Evolutionary conservation across 2,113 vertebrate genomes (phyloP).

Genomic region (Perccottus glenii): DNA sequence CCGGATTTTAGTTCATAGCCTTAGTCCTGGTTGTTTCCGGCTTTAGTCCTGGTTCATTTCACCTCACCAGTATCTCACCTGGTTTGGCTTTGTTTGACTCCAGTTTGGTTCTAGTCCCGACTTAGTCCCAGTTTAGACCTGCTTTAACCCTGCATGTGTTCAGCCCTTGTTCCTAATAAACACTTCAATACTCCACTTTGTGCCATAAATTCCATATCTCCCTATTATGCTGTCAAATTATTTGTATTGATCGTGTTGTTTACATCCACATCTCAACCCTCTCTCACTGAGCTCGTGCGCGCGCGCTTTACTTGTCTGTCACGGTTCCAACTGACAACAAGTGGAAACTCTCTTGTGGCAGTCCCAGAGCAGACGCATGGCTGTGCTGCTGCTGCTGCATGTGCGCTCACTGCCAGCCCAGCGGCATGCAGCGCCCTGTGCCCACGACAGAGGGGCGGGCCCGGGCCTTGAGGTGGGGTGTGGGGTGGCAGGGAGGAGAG

Average conservation of each 20-base stretch:
- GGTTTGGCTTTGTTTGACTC: no score
- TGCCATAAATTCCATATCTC: background rate
- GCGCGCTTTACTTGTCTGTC: background rate
- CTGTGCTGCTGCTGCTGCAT: constrained; percentile 33
- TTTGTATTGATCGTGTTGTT: constrained; percentile 4
- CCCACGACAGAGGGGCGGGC: constrained; percentile 53
- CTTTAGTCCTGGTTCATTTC: no score
- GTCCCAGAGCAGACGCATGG: constrained; percentile 38
- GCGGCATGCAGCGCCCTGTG: constrained; percentile 77
- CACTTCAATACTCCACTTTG: background rate
- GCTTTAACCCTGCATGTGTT: background rate
- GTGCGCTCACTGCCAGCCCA: constrained; percentile 39
- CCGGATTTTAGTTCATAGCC: no score
- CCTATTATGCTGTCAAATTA: background rate
- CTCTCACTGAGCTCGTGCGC: background rate
- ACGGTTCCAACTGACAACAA: background rate
- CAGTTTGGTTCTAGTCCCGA: no score
- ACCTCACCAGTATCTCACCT: no score
- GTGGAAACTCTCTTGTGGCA: constrained; percentile 41
- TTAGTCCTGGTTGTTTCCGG: no score
- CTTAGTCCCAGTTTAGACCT: no score
- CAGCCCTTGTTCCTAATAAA: background rate
- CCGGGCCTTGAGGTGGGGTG: constrained; percentile 73
- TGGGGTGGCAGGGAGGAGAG: constrained; percentile 60
- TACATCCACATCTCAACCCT: background rate